Evolutionary conservation across 2,797 vertebrate genomes (phyloP).

Genomic region (Poliocrania exsul): DNA sequence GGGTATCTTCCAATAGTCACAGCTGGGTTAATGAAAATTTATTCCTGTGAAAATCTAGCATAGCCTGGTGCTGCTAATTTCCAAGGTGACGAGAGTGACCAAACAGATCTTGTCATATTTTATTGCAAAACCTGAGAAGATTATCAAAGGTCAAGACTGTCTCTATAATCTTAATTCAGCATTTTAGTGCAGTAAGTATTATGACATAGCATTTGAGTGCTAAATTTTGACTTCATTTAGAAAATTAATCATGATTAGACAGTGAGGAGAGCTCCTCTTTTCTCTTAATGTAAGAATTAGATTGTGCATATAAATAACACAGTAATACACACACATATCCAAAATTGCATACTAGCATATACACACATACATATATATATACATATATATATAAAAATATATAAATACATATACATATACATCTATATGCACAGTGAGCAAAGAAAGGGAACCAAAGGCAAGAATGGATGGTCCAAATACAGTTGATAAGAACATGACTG

Average conservation of each 20-base stretch:
- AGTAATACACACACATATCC: too few relatives aligned
- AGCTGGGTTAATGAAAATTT: not conserved
- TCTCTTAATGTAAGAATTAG: not conserved
- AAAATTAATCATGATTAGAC: not conserved
- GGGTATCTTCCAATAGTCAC: not conserved
- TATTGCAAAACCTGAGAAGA: not conserved
- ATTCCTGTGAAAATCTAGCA: not conserved
- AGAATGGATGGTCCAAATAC: not conserved
- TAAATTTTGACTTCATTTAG: not conserved
- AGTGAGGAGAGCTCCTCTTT: not conserved
- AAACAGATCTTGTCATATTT: not conserved
- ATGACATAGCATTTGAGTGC: not conserved
- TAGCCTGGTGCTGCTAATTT: not conserved
- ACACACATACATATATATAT: too few relatives aligned
- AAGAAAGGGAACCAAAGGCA: not conserved
- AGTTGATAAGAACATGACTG: not conserved
- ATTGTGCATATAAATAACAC: not conserved
- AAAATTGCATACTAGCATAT: not conserved
- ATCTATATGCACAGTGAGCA: too few relatives aligned
- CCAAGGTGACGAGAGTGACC: not conserved
- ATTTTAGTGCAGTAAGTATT: not conserved
- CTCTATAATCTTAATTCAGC: not conserved
- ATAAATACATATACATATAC: too few relatives aligned
- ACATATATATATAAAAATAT: too few relatives aligned
- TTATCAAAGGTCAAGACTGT: not conserved